Base-by-base conservation (phyloP, 2,888 invertebrate genomes). In the Eupithecia tripunctaria region DNA sequence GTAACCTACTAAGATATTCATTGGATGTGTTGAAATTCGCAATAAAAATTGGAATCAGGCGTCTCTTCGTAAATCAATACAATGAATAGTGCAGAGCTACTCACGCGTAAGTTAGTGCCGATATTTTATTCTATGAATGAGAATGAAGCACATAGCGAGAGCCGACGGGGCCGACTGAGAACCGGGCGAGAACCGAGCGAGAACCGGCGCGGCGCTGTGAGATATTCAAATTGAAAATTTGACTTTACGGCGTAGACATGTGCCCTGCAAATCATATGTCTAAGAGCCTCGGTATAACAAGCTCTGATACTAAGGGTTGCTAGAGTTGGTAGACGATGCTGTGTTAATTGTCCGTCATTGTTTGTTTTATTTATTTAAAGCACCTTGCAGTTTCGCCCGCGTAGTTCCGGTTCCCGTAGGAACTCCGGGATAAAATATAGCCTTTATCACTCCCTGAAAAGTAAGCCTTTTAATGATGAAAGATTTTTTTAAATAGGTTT, bases 1-100 rank as follows among this genome's bases (percentile, higher is more conserved):
- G 77, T 78, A 75, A 73, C 77, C 85, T 83, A 80, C 83, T 85
- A 83, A 85, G 81, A 80, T 86, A 87, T 87, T 86, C 86, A 86
- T 85, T 84, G 86, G 80, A 85, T 84, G 82, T 84, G 84, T 84
- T 84, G 83, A 82, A 85, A 85, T 84, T 81, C 80, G 74, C 79
- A 76, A 79, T 80, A 80, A 82, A 85, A 82, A 79, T 81, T 81
- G 80, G 78, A 80, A 75, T 78, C 76, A 76, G 79, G 77, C 78
- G 81, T 78, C 77, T 78, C 79, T 82, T 73, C 76, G 79, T 85
- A 80, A 78, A 82, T 82, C 82, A 81, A 82, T 74, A 74, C 76
- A 73, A 68, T 73, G 79, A 77, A 77, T 73, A 71, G 76, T 72
- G 68, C 65, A 70, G 68, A 74, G 63, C 74, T 64, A 72, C 71